Evolutionary conservation across 2,797 vertebrate species (phyloP).

Genomic region (Mus spretus): DNA sequence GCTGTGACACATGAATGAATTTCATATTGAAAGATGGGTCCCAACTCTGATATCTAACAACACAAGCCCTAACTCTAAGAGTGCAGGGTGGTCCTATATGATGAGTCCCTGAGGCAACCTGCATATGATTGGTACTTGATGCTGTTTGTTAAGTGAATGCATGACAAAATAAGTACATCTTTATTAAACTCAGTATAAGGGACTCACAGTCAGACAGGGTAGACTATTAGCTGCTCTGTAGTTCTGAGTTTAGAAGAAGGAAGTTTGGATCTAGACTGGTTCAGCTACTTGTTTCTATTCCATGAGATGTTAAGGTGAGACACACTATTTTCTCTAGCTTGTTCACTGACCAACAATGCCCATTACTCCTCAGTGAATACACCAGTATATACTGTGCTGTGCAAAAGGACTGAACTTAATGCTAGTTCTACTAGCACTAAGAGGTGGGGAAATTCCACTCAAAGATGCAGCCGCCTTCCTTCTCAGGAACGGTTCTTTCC

Average conservation of each 20-base stretch:
- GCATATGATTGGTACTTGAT: fast-evolving
- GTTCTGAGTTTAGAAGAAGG: not conserved
- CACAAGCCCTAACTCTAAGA: not conserved
- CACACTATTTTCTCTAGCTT: fast-evolving
- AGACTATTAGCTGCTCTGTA: not conserved
- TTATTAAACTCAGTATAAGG: not conserved
- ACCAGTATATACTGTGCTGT: not conserved
- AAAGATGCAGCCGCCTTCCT: not conserved
- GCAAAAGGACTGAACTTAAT: not conserved
- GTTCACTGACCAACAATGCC: fast-evolving
- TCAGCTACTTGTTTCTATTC: not conserved
- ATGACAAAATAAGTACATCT: not conserved
- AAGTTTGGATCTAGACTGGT: not conserved
- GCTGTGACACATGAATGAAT: not conserved
- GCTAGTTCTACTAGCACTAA: not conserved
- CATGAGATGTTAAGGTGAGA: fast-evolving
- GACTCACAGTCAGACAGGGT: fast-evolving
- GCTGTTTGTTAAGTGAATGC: not conserved
- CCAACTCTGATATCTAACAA: not conserved
- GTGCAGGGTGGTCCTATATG: not conserved
- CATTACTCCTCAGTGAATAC: not conserved
- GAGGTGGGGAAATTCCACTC: not conserved
- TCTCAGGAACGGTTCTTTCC: not conserved
- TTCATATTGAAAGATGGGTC: not conserved
- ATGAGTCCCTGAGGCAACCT: not conserved